Conservation (phyloP, 2,113 vertebrate genomes). For the Plecotus auritus region DNA sequence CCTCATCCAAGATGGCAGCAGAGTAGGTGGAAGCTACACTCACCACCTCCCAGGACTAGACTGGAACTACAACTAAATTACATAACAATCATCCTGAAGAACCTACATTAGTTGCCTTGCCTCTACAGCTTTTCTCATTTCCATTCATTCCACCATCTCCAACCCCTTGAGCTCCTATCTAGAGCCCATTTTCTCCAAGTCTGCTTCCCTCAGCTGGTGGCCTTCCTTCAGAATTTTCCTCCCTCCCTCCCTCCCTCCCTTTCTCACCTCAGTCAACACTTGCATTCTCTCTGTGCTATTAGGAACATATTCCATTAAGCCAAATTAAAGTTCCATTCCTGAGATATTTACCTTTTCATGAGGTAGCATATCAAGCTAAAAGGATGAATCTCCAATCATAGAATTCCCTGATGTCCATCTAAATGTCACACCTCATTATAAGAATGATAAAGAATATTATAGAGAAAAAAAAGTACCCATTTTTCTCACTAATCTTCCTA, state of each 20-base stretch:
- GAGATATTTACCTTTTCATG: neutral
- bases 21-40: neutral
- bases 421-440: neutral
- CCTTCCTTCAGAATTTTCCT: neutral
- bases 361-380: neutral
- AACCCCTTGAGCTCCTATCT: neutral
- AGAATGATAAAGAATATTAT: neutral
- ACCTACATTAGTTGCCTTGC: neutral
- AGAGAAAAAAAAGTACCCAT: neutral
- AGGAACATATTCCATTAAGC: neutral
- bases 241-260: neutral
- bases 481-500: neutral
- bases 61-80: neutral
- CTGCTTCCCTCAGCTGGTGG: neutral
- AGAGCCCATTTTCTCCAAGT: neutral
- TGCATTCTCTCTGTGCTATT: neutral
- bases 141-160: neutral
- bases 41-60: neutral
- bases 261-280: neutral
- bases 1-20: neutral
- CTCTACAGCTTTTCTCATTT: neutral
- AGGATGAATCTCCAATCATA: neutral
- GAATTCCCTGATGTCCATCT: neutral
- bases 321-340: neutral
- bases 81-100: neutral